A percentile compares a stretch with the other conserved stretches of the same genome.
These are phyloP conservation scores for Gracilinanus agilis DNA, from an alignment of 2,113 vertebrate genomes.

Conservation along the genomic window DNA sequence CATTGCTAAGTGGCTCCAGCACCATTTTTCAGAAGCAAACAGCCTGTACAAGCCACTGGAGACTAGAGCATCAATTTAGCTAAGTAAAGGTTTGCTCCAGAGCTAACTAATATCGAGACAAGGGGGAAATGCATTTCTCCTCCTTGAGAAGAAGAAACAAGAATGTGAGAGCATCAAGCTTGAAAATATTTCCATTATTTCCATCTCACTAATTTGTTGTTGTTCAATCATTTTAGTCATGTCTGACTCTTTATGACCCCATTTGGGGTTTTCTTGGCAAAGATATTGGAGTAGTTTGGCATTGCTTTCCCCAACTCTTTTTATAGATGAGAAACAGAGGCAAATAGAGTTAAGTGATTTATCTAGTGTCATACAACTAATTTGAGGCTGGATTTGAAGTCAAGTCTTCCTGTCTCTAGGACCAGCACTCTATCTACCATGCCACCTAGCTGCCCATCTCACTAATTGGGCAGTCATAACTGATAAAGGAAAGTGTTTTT, in stretches of 20 bases:
- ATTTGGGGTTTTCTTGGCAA: too few species aligned
- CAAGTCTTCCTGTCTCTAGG: too few species aligned
- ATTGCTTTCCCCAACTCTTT: too few species aligned
- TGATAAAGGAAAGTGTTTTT: conserved; percentile 10
- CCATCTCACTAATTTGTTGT: background rate
- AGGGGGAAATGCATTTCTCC: background rate
- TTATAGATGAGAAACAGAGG: too few species aligned
- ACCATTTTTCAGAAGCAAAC: background rate
- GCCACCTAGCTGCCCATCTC: background rate
- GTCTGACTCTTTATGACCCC: too few species aligned
- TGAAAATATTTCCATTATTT: conserved; percentile 19
- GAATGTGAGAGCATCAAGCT: background rate
- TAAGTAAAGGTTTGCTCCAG: background rate
- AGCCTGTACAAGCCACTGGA: background rate
- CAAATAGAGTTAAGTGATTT: too few species aligned
- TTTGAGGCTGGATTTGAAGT: too few species aligned
- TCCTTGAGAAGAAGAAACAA: background rate
- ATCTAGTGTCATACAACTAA: too few species aligned
- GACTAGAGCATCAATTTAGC: background rate
- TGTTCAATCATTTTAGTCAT: too few species aligned
- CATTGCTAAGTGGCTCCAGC: background rate
- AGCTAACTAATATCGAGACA: conserved; percentile 8
- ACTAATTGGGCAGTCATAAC: background rate
- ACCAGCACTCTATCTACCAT: too few species aligned
- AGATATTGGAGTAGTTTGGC: too few species aligned